These are phyloP conservation scores for Hassar affinis DNA, from an alignment of 2,113 vertebrate species.

Conservation along the genomic window DNA sequence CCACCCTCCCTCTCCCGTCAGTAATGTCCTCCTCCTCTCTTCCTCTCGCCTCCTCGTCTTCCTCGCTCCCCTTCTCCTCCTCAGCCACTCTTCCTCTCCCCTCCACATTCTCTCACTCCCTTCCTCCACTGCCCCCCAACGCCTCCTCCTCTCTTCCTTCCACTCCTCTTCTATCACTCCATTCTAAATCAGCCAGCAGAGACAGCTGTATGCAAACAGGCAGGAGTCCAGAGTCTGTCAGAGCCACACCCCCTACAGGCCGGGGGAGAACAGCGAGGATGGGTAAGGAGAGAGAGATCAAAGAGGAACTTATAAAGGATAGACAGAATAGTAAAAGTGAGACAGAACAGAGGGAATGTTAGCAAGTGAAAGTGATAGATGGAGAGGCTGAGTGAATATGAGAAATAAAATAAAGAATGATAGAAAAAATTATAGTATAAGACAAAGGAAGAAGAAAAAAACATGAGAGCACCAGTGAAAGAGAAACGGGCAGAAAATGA, in stretches of 20 bases:
- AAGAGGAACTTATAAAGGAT: no score
- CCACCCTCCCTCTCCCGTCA: conserved; percentile 7
- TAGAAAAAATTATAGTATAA: background rate
- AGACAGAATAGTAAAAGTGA: background rate
- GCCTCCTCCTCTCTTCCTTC: conserved; percentile 13
- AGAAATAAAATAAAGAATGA: background rate
- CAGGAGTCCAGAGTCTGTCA: conserved; percentile 72
- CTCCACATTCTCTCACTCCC: conserved; percentile 64
- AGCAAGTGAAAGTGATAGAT: background rate
- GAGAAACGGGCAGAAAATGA: background rate
- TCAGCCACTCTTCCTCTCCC: conserved; percentile 61
- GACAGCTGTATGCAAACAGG: conserved; percentile 83
- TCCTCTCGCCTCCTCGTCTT: conserved; percentile 7
- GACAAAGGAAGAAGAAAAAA: background rate
- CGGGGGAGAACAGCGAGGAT: conserved; percentile 54
- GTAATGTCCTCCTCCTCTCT: conserved; percentile 23
- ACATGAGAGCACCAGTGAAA: background rate
- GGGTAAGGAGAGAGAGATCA: conserved; percentile 38
- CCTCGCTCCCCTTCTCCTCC: conserved; percentile 20
- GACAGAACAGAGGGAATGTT: background rate
- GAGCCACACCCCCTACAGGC: conserved; percentile 70
- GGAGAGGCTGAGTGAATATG: background rate
- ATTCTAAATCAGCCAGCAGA: conserved; percentile 77
- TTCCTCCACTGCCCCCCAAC: conserved; percentile 26
- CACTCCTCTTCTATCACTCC: conserved; percentile 59